These are phyloP conservation scores for Amphiura filiformis DNA, from an alignment of 35 echinoderm and acorn worm genomes.

Conservation along the genomic window DNA sequence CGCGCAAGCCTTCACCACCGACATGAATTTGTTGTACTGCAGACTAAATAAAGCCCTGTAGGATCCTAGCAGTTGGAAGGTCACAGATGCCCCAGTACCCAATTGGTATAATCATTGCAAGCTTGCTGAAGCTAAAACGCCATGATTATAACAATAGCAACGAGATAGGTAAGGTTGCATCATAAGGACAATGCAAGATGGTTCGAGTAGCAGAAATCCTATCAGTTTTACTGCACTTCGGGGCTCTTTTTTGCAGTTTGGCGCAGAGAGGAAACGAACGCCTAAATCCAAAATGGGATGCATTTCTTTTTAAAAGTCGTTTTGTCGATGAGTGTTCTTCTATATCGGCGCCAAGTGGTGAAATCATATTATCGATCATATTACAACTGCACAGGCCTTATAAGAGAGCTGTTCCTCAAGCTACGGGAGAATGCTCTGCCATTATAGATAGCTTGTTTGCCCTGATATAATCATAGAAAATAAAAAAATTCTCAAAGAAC, in stretches of 20 bases:
- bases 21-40: neutral
- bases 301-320: conserved; percentile 15
- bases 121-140: neutral
- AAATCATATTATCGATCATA: conserved; percentile 12
- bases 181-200: neutral
- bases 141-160: neutral
- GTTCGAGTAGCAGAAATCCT: neutral
- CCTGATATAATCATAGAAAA: neutral
- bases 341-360: neutral
- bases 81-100: neutral
- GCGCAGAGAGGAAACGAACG: neutral
- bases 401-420: neutral
- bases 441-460: neutral
- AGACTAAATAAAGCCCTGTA: neutral
- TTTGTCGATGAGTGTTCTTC: neutral
- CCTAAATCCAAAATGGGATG: neutral
- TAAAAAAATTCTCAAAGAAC: neutral
- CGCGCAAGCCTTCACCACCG: neutral
- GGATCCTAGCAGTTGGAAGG: neutral
- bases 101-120: conserved; percentile 8
- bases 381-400: neutral
- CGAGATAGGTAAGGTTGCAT: neutral
- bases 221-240: conserved; percentile 2
- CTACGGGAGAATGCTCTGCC: neutral
- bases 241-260: conserved; percentile 8